Evolutionary conservation across 2,797 vertebrate species (phyloP), one percentile per base, ranked within the genome.

Genomic region (Lepus townsendii): DNA sequence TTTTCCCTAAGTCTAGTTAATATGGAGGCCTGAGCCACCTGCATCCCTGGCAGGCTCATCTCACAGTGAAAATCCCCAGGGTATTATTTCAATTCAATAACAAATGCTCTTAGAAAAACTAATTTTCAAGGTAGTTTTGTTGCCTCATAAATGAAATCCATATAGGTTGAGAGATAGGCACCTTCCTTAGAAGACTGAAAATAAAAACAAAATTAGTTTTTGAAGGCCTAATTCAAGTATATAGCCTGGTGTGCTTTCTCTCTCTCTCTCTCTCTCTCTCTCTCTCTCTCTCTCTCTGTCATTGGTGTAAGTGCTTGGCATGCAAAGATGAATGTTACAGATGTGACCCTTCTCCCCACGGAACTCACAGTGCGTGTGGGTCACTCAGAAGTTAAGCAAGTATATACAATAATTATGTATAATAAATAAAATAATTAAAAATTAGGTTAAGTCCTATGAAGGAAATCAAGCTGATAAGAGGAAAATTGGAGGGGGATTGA

Each of bases 31-130:
- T 38, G 92, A 91, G 20, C 47, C 62, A 54, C 52, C 42, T 17
- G 4, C 13, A 38, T 68, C 66, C 66, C 54, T 66, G 60, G 35
- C 32, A 60, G 50, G 14, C 63, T 92, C 30, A 38, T 68, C 16
- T 47, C 30, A 73, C 13, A 35, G 38, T 73, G 60, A 77, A 78
- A 75, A 71, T 84, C 63, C 72, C 69, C 65, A 69, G 35, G 62
- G 32, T 66, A 32, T 80, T 73, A 88, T 87, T 93, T 93, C 57
- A 72, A 24, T 79, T 96, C 52, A 71, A 24, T 93, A 76, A 73
- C 24, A 65, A 88, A 20, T 57, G 24, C 13, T 91, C n/a, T 86
- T 83, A 72, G 78, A 93, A 93, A 94, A 60, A 75, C 52, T 92
- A 72, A 82, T 91, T 95, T 95, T 87, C 38, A 76, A 62, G 32